Percentiles rank a stretch among this genome's conserved stretches.
These are phyloP conservation scores for Cheilosia impressa DNA, from an alignment of 2,888 invertebrate genomes.

Conservation along the genomic window DNA sequence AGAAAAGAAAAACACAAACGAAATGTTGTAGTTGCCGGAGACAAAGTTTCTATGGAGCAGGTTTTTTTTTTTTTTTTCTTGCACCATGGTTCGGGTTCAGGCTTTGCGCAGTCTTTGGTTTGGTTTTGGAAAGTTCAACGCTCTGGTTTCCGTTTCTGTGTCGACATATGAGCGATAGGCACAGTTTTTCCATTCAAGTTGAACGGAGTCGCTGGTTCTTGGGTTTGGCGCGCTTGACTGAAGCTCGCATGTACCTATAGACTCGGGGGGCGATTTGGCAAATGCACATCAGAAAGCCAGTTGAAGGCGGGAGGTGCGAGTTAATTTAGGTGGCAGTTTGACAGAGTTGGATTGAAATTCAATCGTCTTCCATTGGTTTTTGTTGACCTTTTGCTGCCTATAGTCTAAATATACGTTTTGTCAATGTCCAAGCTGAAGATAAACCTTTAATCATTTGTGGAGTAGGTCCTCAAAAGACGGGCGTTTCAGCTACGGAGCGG, in stretches of 20 bases:
- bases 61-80: conserved; percentile 49
- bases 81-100: conserved; percentile 33
- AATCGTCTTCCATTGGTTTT: too few species aligned
- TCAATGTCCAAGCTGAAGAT: too few species aligned
- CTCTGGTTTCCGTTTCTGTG: conserved; percentile 62
- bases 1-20: conserved; percentile 42
- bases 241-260: background rate
- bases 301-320: background rate
- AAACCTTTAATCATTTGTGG: too few species aligned
- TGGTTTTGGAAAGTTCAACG: conserved; percentile 69
- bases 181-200: conserved; percentile 3
- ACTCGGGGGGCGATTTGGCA: conserved; percentile 13
- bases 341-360: background rate
- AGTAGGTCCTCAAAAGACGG: too few species aligned
- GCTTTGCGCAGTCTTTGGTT: conserved; percentile 35
- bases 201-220: conserved; percentile 43
- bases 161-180: conserved; percentile 46
- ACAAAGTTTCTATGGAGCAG: conserved; percentile 62
- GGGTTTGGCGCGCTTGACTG: conserved; percentile 35
- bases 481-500: too few species aligned
- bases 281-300: conserved; percentile 1
- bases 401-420: too few species aligned
- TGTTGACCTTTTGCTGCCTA: too few species aligned
- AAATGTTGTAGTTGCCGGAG: conserved; percentile 26
- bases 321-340: background rate